Evolutionary conservation across 2,888 invertebrate species (phyloP).

Genomic region (Ophion slaviceki): DNA sequence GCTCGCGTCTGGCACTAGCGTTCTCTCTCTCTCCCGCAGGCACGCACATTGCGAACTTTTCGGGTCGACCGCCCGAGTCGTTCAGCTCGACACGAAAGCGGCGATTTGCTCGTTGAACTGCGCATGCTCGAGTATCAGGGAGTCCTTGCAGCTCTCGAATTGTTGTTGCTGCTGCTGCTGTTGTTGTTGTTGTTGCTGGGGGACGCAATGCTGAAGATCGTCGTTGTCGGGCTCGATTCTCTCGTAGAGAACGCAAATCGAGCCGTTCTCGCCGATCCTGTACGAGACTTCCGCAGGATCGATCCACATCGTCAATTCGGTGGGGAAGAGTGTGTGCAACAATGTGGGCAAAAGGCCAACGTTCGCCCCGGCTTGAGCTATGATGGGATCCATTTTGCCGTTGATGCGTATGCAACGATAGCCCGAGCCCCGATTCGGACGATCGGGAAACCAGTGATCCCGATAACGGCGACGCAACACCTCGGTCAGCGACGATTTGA

Average conservation of each 20-base stretch:
- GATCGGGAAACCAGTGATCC: constrained; percentile 91
- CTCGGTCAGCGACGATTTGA: constrained; percentile 83
- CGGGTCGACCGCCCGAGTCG: constrained; percentile 6
- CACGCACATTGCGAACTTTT: constrained; percentile 17
- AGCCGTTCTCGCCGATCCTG: constrained; percentile 87
- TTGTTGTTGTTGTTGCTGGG: constrained; percentile 39
- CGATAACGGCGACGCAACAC: constrained; percentile 84
- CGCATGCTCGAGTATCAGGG: constrained; percentile 80
- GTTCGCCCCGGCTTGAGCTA: constrained; percentile 87
- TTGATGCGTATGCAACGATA: constrained; percentile 90
- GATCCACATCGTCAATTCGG: constrained; percentile 91
- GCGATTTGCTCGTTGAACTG: constrained; percentile 82
- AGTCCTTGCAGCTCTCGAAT: constrained; percentile 82
- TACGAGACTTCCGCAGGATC: constrained; percentile 90
- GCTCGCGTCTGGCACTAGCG: constrained; percentile 8
- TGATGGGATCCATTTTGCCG: constrained; percentile 88
- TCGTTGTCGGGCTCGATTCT: constrained; percentile 77
- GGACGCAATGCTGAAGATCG: constrained; percentile 63
- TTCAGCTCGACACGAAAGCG: constrained; percentile 82
- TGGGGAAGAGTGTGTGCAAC: constrained; percentile 86
- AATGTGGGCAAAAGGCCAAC: constrained; percentile 87
- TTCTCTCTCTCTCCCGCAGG: constrained; percentile 19
- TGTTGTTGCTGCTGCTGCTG: constrained; percentile 76
- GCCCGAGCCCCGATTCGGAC: constrained; percentile 89
- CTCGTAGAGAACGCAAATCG: constrained; percentile 86